A percentile compares a stretch with the other conserved stretches of the same genome.
Conservation (phyloP, 2,113 vertebrate genomes). For the Campylorhamphus procurvoides region DNA sequence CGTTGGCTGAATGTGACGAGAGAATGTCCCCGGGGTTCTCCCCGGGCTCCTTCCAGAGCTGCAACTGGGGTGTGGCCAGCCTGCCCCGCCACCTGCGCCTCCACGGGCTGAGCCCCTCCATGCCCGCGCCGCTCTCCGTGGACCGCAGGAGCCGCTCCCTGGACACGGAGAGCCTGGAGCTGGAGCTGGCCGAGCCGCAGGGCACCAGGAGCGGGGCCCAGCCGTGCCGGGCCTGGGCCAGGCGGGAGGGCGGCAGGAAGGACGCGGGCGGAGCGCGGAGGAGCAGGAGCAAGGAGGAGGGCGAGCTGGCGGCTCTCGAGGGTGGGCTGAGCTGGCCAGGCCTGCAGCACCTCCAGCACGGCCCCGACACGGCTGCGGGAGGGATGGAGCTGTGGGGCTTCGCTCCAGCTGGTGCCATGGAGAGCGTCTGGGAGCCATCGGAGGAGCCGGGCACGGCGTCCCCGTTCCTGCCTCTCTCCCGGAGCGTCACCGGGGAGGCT, state of each 20-base stretch:
- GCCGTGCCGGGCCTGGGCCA: constrained; percentile 9
- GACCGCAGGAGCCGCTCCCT: constrained; percentile 91
- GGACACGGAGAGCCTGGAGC: constrained; percentile 88
- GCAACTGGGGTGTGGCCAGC: constrained; percentile 89
- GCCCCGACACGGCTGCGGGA: background rate
- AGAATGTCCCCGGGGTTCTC: constrained; percentile 80
- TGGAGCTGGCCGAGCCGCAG: constrained; percentile 76
- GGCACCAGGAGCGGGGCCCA: constrained; percentile 33
- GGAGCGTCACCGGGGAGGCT: background rate
- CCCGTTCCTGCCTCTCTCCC: constrained; percentile 14
- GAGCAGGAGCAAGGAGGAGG: constrained; percentile 37
- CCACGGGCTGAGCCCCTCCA: constrained; percentile 77
- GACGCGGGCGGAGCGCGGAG: constrained; percentile 51
- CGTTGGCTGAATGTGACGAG: constrained; percentile 86
- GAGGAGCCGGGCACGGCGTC: background rate
- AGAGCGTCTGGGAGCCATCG: background rate
- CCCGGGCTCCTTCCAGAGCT: constrained; percentile 76
- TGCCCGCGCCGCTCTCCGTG: constrained; percentile 80
- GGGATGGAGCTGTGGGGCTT: constrained; percentile 24
- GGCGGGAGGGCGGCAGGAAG: constrained; percentile 33
- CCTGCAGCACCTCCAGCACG: background rate
- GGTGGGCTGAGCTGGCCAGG: constrained; percentile 54
- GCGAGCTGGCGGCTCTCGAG: constrained; percentile 33
- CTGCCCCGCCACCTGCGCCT: constrained; percentile 89
- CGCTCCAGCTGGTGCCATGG: fast-evolving